phyloP scores from a whole-genome alignment of 2,888 invertebrate species.

The Dorcus hopei region DNA sequence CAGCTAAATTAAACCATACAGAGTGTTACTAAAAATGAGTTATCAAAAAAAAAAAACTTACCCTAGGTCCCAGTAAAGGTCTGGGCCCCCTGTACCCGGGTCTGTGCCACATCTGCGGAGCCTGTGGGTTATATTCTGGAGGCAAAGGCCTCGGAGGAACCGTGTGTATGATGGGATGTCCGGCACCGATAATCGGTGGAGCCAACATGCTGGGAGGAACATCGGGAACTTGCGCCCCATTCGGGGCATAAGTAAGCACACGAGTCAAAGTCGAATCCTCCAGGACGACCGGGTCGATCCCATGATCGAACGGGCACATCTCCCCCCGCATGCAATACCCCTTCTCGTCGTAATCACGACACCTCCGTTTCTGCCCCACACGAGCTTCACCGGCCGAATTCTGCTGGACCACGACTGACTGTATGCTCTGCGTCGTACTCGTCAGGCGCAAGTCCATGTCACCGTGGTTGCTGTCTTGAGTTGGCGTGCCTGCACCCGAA shows the following conservation, averaged over 20 bases:
- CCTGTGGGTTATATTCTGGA: conserved; percentile 46
- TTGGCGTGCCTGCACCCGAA: conserved; percentile 52
- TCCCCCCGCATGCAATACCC: conserved; percentile 87
- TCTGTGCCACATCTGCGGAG: conserved; percentile 46
- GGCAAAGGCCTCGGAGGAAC: conserved; percentile 35
- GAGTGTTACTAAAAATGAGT: too few relatives aligned
- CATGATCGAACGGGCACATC: conserved; percentile 96
- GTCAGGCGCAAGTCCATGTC: conserved; percentile 47
- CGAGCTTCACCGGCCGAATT: conserved; percentile 9
- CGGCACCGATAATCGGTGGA: conserved; percentile 38
- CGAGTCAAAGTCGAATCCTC: conserved; percentile 72
- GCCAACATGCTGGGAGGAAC: conserved; percentile 27
- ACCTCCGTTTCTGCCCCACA: conserved; percentile 58
- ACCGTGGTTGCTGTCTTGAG: conserved; percentile 58
- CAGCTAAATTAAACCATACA: too few relatives aligned
- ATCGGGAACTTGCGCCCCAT: conserved; percentile 40
- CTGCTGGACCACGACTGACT: conserved; percentile 50
- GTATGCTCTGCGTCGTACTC: conserved; percentile 54
- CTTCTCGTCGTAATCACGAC: conserved; percentile 85
- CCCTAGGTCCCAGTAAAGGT: conserved; percentile 36
- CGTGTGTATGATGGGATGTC: conserved; percentile 41
- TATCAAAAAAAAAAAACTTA: conserved; percentile 17
- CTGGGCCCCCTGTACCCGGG: conserved; percentile 40
- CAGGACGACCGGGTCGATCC: conserved; percentile 90
- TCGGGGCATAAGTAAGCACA: conserved; percentile 54